Evolutionary conservation across 2,113 vertebrate genomes (phyloP).

Genomic region (Macquaria ambigua): DNA sequence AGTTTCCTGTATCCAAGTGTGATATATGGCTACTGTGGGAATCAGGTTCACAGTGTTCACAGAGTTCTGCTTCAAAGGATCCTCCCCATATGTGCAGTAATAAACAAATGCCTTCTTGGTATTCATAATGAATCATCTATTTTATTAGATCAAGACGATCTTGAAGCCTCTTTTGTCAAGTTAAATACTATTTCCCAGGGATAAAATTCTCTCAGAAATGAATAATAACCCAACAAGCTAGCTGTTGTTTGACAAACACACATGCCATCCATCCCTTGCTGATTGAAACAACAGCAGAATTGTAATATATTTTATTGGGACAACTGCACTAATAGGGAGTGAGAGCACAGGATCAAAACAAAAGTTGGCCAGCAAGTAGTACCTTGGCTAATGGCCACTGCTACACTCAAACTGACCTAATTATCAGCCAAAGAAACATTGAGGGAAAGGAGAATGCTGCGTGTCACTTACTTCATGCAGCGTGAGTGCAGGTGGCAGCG

Average conservation of each 20-base stretch:
- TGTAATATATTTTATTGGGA: background rate
- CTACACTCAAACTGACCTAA: slow-evolving; percentile 3
- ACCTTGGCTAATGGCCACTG: slow-evolving; percentile 15
- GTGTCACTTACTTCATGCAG: slow-evolving; percentile 93
- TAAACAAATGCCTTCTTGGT: slow-evolving; percentile 28
- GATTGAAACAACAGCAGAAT: slow-evolving; percentile 28
- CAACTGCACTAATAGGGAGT: background rate
- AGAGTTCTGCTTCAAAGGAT: slow-evolving; percentile 3
- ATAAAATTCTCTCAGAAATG: slow-evolving; percentile 21
- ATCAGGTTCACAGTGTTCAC: background rate
- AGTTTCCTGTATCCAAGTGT: slow-evolving; percentile 15
- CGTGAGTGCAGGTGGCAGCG: slow-evolving; percentile 94
- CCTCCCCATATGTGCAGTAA: slow-evolving; percentile 6
- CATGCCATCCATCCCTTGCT: background rate
- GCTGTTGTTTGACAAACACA: slow-evolving; percentile 36
- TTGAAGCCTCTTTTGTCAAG: slow-evolving; percentile 1
- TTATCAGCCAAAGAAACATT: slow-evolving; percentile 22
- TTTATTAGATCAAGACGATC: background rate
- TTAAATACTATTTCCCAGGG: slow-evolving; percentile 16
- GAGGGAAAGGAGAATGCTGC: background rate
- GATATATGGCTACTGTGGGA: slow-evolving; percentile 31
- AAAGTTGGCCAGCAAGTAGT: slow-evolving; percentile 19
- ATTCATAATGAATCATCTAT: slow-evolving; percentile 27
- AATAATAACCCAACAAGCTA: slow-evolving; percentile 26
- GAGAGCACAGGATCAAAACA: slow-evolving; percentile 6